Base-by-base conservation (phyloP, 2,888 invertebrate genomes). In the Leptogaster cylindrica region DNA sequence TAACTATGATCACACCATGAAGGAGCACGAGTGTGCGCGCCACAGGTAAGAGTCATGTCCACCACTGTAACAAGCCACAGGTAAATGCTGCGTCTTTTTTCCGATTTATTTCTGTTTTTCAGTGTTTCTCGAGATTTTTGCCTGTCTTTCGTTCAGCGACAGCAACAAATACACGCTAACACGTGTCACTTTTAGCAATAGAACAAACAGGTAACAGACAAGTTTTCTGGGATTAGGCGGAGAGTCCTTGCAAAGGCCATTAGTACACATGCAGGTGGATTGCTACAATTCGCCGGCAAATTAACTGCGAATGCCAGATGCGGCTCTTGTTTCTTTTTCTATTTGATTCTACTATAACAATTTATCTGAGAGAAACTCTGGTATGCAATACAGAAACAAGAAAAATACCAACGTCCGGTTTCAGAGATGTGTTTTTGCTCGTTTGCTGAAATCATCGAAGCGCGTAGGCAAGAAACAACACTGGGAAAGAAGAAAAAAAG, bases 81-180 rank as follows among this genome's bases (percentile, higher is more conserved):
- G 8, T 12, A 27, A n/a, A 48, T 46, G n/a, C 8, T 46, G 10
- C 20, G 46, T 46, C 16, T 46, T 8, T 31, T 31, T 7, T 31
- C n/a, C n/a, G n/a, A 31, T 31, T 31, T 31, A 6, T 31, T 31
- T 31, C 10, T 31, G 6, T 10, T 39, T 39, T 39, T 39, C 31
- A 12, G 39, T 50, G 27, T 50, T 25, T 12, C 25, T 50, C 23
- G n/a, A 25, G n/a, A 8, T 44, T 44, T 50, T 12, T 50, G 27
- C 3, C 28, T 0, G n/a, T 50, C 7, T 20, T 50, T 4, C 8
- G 16, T 55, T 23, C 23, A 39, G 41, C 25, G 36, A 27, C 58
- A 16, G 50, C 25, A 48, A 51, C 51, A 61, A 65, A 65, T 61
- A 68, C 68, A 68, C 61, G 48, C 55, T 65, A 68, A 68, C 68